A percentile compares a stretch with the other conserved stretches of the same genome.
Evolutionary conservation across 1,140 invertebrate species (phyloP).

Genomic region (Zeugodacus cucurbitae): DNA sequence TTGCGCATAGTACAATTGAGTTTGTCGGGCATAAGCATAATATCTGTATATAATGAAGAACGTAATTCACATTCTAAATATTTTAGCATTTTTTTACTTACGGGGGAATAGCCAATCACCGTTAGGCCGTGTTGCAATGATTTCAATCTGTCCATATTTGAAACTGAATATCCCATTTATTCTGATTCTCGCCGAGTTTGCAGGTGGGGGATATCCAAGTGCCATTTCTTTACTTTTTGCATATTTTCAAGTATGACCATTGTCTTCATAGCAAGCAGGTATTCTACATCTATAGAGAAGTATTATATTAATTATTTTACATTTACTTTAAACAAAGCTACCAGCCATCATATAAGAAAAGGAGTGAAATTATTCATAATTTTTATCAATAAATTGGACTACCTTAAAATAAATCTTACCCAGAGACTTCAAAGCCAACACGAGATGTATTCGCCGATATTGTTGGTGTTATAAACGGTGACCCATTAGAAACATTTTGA

Average conservation of each 20-base stretch:
- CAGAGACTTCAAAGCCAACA: no score
- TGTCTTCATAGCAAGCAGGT: neutral
- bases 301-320: no score
- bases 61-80: neutral
- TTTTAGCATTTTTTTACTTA: neutral
- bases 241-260: conserved; percentile 51
- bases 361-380: no score
- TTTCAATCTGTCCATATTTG: conserved; percentile 79
- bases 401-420: no score
- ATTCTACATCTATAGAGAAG: conserved; percentile 71
- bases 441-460: neutral
- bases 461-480: conserved; percentile 37
- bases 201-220: conserved; percentile 72
- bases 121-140: conserved; percentile 79
- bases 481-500: neutral
- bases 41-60: neutral
- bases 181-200: conserved; percentile 75
- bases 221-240: conserved; percentile 68
- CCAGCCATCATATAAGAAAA: no score
- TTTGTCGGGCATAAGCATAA: conserved; percentile 61
- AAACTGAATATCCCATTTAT: conserved; percentile 76
- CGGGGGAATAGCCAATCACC: conserved; percentile 86
- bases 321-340: no score
- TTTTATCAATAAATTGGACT: no score
- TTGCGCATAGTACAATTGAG: conserved; percentile 67